A percentile compares a stretch with the other conserved stretches of the same genome.
Evolutionary conservation across 2,888 invertebrate genomes (phyloP).

Genomic region (Campaea margaritaria): DNA sequence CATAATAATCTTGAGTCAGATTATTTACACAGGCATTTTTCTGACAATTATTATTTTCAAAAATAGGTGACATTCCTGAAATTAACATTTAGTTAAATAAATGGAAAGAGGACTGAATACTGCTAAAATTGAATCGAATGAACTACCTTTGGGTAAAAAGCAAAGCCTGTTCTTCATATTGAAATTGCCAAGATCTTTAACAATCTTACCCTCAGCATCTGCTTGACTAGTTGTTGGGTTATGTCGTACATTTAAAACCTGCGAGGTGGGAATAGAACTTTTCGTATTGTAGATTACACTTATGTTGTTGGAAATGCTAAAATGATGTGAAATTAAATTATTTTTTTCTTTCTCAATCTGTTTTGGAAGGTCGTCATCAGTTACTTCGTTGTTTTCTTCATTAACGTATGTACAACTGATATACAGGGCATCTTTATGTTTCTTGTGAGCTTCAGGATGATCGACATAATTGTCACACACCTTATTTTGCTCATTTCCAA

Average conservation of each 20-base stretch:
- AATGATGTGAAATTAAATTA: conserved; percentile 47
- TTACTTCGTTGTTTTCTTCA: conserved; percentile 20
- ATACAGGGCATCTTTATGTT: not conserved
- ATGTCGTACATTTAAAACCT: not conserved
- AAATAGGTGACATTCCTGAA: conserved; percentile 83
- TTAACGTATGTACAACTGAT: conserved; percentile 12
- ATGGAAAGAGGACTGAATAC: not conserved
- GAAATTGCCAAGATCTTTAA: conserved; percentile 47
- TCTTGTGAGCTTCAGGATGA: not conserved
- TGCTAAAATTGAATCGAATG: not conserved
- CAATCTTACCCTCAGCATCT: conserved; percentile 14
- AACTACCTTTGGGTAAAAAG: conserved; percentile 85
- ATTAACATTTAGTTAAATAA: conserved; percentile 23
- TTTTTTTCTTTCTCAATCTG: conserved; percentile 9
- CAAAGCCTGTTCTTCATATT: conserved; percentile 71
- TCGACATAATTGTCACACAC: not conserved
- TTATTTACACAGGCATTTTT: conserved; percentile 51
- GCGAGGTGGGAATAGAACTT: conserved; percentile 7
- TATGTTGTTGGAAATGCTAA: conserved; percentile 27
- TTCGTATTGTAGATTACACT: not conserved
- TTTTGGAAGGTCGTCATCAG: conserved; percentile 1
- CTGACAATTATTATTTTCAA: conserved; percentile 61
- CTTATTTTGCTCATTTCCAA: conserved; percentile 15
- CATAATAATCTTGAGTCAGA: conserved; percentile 62
- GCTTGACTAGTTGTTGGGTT: not conserved